Conservation (phyloP, 2,797 vertebrate genomes). For the Geotria australis region DNA sequence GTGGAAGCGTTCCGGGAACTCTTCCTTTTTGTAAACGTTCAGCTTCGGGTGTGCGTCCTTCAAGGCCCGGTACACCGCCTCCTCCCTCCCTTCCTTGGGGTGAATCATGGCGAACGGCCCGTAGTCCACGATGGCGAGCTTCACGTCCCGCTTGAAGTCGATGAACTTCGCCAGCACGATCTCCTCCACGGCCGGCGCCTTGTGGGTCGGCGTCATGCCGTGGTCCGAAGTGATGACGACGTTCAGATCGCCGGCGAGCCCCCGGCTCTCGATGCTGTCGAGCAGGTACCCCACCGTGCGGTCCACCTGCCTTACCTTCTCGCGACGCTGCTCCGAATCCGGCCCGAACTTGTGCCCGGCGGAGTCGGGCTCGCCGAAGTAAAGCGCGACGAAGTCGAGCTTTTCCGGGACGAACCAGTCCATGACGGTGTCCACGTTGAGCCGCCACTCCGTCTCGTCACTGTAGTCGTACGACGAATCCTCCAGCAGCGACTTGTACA, state of each 20-base stretch:
- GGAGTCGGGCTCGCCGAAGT: constrained; percentile 31
- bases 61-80: constrained; percentile 15
- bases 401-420: constrained; percentile 1
- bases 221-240: constrained; percentile 41
- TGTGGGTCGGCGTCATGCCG: constrained; percentile 22
- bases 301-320: constrained; percentile 5
- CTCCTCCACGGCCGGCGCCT: constrained; percentile 24
- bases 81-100: constrained; percentile 16
- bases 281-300: too few species aligned
- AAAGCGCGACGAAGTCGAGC: constrained; percentile 34
- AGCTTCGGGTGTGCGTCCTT: constrained; percentile 20
- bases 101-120: constrained; percentile 34
- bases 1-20: constrained; percentile 25
- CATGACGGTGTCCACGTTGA: constrained; percentile 3
- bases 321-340: constrained; percentile 13
- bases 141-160: constrained; percentile 8
- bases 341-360: constrained; percentile 20
- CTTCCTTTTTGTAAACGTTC: constrained; percentile 19
- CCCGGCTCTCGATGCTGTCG: too few species aligned
- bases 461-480: constrained; percentile 1
- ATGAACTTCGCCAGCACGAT: constrained; percentile 20
- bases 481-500: constrained; percentile 9
- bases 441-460: constrained; percentile 23
- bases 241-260: constrained; percentile 9
- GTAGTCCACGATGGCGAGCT: constrained; percentile 35